A percentile compares a stretch with the other conserved stretches of the same genome.
These are phyloP conservation scores for Ooceraea biroi DNA, from an alignment of 1,140 invertebrate genomes.

Conservation along the genomic window DNA sequence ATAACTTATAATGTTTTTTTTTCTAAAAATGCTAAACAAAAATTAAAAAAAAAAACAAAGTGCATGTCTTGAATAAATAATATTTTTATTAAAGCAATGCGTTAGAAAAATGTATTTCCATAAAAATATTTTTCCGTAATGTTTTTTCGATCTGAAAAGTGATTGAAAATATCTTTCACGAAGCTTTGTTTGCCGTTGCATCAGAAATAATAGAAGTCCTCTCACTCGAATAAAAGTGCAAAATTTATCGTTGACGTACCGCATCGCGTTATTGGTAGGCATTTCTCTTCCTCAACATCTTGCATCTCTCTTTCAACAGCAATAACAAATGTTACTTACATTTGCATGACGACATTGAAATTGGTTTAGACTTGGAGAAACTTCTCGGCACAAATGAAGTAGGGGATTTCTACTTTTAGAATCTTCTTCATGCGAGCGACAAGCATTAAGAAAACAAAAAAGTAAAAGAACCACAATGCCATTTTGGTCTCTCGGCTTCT, in stretches of 20 bases:
- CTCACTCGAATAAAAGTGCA: constrained; percentile 10
- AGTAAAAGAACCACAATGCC: constrained; percentile 2
- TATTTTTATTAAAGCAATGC: not conserved
- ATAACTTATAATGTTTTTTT: not conserved
- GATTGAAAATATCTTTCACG: constrained; percentile 1
- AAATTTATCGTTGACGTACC: constrained; percentile 21
- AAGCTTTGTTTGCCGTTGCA: constrained; percentile 2
- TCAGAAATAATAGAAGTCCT: constrained; percentile 12
- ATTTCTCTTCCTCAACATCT: constrained; percentile 1
- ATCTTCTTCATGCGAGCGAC: not conserved
- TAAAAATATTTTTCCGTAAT: too few relatives aligned
- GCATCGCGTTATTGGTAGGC: not conserved
- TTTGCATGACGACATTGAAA: not conserved
- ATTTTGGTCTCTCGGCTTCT: constrained; percentile 30
- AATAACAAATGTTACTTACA: constrained; percentile 6
- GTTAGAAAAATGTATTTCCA: not conserved
- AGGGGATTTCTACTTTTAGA: constrained; percentile 18
- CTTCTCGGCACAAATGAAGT: not conserved
- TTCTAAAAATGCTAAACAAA: not conserved
- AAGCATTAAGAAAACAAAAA: constrained; percentile 5
- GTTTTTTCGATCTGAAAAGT: not conserved
- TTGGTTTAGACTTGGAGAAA: constrained; percentile 1
- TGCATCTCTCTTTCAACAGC: not conserved
- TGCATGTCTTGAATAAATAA: not conserved
- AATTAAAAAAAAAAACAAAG: not conserved